A percentile compares a stretch with the other conserved stretches of the same genome.
phyloP scores from a whole-genome alignment of 2,113 vertebrate species.

The Falcunculus frontatus region DNA sequence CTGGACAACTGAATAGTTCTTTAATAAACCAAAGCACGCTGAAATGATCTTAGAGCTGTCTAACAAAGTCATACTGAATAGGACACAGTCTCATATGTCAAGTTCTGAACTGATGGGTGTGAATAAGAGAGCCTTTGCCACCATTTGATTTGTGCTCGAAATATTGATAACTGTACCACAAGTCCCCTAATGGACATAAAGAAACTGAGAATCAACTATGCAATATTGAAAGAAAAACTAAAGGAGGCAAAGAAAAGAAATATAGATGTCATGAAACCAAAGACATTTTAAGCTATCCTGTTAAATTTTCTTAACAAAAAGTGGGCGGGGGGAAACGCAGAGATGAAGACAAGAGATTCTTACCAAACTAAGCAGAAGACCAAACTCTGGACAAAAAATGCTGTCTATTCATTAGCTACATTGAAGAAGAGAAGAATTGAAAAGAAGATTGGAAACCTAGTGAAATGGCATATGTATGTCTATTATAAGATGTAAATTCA shows the following conservation, averaged over 20 bases:
- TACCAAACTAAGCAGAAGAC: not conserved
- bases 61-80: not conserved
- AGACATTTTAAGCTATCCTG: not conserved
- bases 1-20: not conserved
- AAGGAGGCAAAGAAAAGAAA: not conserved
- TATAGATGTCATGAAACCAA: not conserved
- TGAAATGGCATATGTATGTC: not conserved
- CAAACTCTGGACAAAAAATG: not conserved
- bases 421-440: not conserved
- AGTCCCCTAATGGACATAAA: not conserved
- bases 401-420: not conserved
- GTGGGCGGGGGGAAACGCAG: accelerated
- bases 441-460: not conserved
- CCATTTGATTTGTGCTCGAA: not conserved
- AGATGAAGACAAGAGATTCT: not conserved
- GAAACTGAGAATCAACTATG: not conserved
- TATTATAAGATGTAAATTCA: not conserved
- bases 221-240: not conserved
- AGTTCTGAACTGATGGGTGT: not conserved
- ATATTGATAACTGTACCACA: not conserved
- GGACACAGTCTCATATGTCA: not conserved
- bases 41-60: not conserved
- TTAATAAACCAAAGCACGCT: not conserved
- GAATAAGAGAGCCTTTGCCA: not conserved
- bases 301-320: not conserved